A percentile compares a stretch with the other conserved stretches of the same genome.
Conservation (phyloP, 2,888 invertebrate species). For the Odontocerum albicorne region DNA sequence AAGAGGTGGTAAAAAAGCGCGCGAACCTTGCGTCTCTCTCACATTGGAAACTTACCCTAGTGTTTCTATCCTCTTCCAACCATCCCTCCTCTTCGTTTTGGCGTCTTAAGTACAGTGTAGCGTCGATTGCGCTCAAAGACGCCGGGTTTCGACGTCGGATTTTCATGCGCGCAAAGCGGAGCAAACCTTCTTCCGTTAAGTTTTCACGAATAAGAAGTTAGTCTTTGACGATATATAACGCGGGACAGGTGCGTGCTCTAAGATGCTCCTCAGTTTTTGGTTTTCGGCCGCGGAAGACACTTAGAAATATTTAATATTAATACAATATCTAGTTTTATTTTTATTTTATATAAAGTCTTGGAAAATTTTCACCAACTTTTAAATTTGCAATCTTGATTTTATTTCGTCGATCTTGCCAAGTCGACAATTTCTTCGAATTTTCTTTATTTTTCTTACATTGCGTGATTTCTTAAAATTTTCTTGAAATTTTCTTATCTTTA, state of each 20-base stretch:
- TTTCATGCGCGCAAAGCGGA: constrained; percentile 53
- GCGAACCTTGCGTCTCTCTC: constrained; percentile 31
- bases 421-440: background rate
- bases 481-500: no score
- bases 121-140: constrained; percentile 34
- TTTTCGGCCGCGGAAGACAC: background rate
- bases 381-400: no score
- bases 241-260: constrained; percentile 51
- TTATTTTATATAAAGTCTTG: no score
- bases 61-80: constrained; percentile 2
- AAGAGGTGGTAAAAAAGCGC: constrained; percentile 34
- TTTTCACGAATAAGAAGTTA: constrained; percentile 62
- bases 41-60: background rate
- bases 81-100: constrained; percentile 12
- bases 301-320: constrained; percentile 1
- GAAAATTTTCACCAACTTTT: background rate
- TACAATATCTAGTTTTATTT: no score
- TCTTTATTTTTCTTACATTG: background rate
- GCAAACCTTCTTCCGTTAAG: constrained; percentile 44
- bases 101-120: constrained; percentile 36
- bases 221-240: constrained; percentile 60
- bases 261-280: background rate
- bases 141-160: constrained; percentile 45
- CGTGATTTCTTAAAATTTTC: constrained; percentile 8
- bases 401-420: no score